phyloP scores from a whole-genome alignment of 2,797 vertebrate genomes.

The Heliangelus exortis region DNA sequence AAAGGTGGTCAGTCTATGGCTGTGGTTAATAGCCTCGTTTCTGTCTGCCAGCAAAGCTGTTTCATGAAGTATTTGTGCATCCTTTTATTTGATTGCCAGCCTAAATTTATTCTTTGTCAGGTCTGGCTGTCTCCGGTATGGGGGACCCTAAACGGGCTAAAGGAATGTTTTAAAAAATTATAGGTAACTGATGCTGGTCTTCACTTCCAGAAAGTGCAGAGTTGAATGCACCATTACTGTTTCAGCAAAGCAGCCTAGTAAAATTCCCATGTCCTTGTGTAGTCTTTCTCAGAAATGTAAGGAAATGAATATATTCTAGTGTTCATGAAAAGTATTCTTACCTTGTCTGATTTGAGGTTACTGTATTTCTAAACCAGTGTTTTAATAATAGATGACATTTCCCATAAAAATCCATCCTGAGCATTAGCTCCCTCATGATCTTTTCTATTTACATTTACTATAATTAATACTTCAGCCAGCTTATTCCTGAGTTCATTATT shows the following conservation, averaged over 20 bases:
- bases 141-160: background rate
- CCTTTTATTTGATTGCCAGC: background rate
- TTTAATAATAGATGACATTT: conserved; percentile 55
- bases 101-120: background rate
- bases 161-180: background rate
- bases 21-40: background rate
- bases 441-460: conserved; percentile 52
- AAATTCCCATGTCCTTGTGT: background rate
- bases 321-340: conserved; percentile 27
- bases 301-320: conserved; percentile 33
- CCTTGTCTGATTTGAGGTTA: conserved; percentile 9
- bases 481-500: conserved; percentile 38
- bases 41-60: background rate
- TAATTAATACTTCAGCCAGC: conserved; percentile 51
- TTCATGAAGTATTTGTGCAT: background rate
- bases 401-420: conserved; percentile 35
- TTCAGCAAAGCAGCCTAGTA: background rate
- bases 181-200: fast-evolving
- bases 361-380: conserved; percentile 10
- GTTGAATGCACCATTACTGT: background rate
- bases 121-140: background rate
- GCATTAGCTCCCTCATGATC: conserved; percentile 25
- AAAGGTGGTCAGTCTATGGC: background rate
- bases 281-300: conserved; percentile 10
- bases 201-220: background rate